These are phyloP conservation scores for Torymus aiolomorphi DNA, from an alignment of 2,888 invertebrate genomes.

Conservation along the genomic window DNA sequence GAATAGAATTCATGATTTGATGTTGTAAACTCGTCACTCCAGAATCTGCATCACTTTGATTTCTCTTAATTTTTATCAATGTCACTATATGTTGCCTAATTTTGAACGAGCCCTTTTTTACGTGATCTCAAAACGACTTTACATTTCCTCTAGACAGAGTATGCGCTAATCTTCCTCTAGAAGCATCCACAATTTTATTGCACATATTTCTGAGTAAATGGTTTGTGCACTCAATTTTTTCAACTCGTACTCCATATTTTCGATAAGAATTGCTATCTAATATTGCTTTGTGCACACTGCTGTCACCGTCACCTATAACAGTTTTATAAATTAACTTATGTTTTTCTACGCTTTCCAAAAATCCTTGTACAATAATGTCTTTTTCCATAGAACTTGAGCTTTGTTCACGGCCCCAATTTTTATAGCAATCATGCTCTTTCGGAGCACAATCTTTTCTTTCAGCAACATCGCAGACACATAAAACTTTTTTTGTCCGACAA, in stretches of 20 bases:
- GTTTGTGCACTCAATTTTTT: constrained; percentile 55
- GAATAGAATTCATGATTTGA: background rate
- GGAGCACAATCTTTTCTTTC: no score
- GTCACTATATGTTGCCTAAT: constrained; percentile 7
- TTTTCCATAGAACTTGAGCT: no score
- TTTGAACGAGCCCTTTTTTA: constrained; percentile 5
- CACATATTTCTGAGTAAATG: constrained; percentile 46
- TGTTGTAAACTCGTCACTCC: no score
- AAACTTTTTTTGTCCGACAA: no score
- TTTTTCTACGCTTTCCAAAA: constrained; percentile 29
- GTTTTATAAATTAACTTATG: constrained; percentile 48
- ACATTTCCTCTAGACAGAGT: constrained; percentile 10
- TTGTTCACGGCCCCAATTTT: no score
- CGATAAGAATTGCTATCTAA: constrained; percentile 40
- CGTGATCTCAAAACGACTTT: background rate
- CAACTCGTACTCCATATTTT: constrained; percentile 24
- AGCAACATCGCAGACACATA: no score
- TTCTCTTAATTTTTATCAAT: background rate
- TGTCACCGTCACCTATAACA: constrained; percentile 52
- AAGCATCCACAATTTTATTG: no score
- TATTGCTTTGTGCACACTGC: no score
- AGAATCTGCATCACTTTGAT: background rate
- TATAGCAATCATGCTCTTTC: no score
- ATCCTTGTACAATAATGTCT: constrained; percentile 46
- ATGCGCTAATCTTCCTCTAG: no score